A percentile compares a stretch with the other conserved stretches of the same genome.
Evolutionary conservation across 2,113 vertebrate species (phyloP).

Genomic region (Myiozetetes cayanensis): DNA sequence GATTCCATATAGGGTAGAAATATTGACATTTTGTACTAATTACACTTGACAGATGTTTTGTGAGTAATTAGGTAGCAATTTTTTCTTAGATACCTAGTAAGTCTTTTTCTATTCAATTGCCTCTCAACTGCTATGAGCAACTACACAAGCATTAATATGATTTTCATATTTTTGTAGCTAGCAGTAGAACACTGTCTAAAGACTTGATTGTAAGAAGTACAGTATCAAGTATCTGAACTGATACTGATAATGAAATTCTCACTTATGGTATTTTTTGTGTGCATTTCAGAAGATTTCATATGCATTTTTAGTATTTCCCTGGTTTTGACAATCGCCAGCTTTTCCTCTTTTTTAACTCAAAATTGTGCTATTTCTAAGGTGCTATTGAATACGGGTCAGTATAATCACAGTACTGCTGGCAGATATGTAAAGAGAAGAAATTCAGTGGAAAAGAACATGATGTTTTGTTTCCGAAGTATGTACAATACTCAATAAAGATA

Average conservation of each 20-base stretch:
- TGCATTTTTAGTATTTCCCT: neutral
- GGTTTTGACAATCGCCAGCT: neutral
- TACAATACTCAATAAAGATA: constrained; percentile 48
- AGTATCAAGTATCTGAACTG: neutral
- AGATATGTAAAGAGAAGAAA: constrained; percentile 28
- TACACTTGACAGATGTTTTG: neutral
- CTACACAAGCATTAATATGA: neutral
- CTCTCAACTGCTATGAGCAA: neutral
- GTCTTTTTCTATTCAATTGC: neutral
- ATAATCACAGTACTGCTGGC: constrained; percentile 8
- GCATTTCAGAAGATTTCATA: constrained; percentile 3
- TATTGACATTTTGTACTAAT: neutral
- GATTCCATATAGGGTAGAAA: neutral
- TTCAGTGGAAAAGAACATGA: neutral
- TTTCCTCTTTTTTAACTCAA: neutral
- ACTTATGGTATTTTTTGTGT: neutral
- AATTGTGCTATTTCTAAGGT: constrained; percentile 14
- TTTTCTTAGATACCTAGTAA: neutral
- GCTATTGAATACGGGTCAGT: constrained; percentile 36
- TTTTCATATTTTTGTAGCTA: neutral
- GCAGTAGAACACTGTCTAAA: neutral
- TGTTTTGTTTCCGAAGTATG: constrained; percentile 25
- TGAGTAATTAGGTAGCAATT: neutral
- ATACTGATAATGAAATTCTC: neutral
- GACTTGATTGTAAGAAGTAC: neutral